Base-by-base conservation (phyloP, 2,797 vertebrate genomes). In the Novumbra hubbsi region DNA sequence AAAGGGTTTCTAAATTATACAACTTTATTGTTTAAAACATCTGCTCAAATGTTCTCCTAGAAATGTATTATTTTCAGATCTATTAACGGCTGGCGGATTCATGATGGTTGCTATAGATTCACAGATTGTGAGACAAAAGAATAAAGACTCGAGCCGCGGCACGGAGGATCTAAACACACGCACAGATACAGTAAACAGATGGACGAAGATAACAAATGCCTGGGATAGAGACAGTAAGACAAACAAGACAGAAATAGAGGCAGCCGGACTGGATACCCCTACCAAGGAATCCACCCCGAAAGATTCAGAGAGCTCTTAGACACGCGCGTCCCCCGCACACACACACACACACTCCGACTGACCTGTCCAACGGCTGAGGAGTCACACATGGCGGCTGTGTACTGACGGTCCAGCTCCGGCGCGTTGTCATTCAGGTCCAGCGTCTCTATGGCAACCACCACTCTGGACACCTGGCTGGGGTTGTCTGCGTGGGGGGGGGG, bases 371-470 rank as follows among this genome's bases (percentile, higher is more conserved):
- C 80, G 68, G 89, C 79, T 16, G 95, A 91, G 0, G 94, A 96
- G 86, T 97, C 96, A 62, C 96, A 97, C 85, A 97, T 88, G 64
- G 96, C 95, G 0, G 95, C 95, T 24, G 92, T 94, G 71, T 96
- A 96, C 48, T 94, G 91, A 16, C 95, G 87, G 62, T 96, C 94
- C 85, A 97, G 88, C 80, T 95, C 94, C 0, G 96, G 96, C 2
- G 95, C 91, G 0, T 97, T 97, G 92, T 97, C 96, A 7, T 97
- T 97, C 76, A 96, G 86, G 78, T 97, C 96, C 77, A 97, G 85
- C 0, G 94, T 96, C 84, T 96, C 95, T 78, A 97, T 85, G 66
- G 94, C 88, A 70, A 96, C 93, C 79, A 94, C 88, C 67, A 94
- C 94, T 16, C 92, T 93, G 84, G 96, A 95, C 76, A 94, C 92